Base-by-base conservation (phyloP, 2,888 invertebrate genomes). In the Sinodicranocentrus sp. region DNA sequence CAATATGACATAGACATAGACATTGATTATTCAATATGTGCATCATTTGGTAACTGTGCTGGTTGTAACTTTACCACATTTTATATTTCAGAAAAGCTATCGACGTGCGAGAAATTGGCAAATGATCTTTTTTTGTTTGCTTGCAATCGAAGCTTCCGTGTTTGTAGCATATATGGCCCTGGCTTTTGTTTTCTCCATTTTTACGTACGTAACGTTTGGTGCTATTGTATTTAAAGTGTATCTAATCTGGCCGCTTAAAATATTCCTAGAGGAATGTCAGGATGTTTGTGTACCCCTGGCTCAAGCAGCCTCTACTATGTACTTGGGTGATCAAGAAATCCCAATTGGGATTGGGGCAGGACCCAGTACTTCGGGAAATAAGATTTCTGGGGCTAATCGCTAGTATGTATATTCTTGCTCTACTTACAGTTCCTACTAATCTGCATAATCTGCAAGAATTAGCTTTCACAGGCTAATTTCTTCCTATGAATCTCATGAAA, bases 71-170 rank as follows among this genome's bases (percentile, higher is more conserved):
- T 26, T n/a, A n/a, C n/a, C n/a, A n/a, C n/a, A n/a, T n/a, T n/a
- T n/a, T n/a, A n/a, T 19, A 21, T 73, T 77, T 10, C 57, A 82
- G 82, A 70, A 59, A 59, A 82, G 82, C 57, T 82, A 43, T 39
- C 82, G 76, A 0, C 61, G 76, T 21, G 82, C 82, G 13, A 48
- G 76, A 13, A 82, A 82, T 76, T 82, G 82, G 82, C 75, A 68
- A 44, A 71, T 70, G 63, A 52, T 82, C 25, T 82, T 71, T 71
- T 48, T 76, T 65, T 82, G 76, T 17, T 68, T 82, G 13, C 76
- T 82, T 23, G 76, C 82, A 25, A 52, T 82, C 28, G 82, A 82
- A 63, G 33, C 59, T 23, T 70, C 82, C 63, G 13, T 82, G 8
- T 82, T 82, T 26, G 19, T 76, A 3, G 82, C 82, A 5, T 82